Percentiles rank a stretch among this genome's conserved stretches.
Evolutionary conservation across 2,888 invertebrate genomes (phyloP).

Genomic region (Ashinkailepas kermadecensis): DNA sequence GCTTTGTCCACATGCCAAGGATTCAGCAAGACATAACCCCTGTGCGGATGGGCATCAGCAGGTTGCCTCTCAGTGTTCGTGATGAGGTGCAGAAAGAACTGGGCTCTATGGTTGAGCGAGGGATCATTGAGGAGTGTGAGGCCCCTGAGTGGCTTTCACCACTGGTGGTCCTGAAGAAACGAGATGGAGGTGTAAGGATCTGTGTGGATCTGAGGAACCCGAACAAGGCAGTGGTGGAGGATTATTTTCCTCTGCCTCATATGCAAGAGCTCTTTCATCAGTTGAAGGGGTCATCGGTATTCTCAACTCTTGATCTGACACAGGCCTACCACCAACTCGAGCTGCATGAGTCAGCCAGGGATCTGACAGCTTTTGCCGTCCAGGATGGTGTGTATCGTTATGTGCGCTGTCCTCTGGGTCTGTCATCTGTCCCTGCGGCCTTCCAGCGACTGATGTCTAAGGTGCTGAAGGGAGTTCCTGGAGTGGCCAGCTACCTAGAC

Average conservation of each 20-base stretch:
- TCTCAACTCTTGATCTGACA: not conserved
- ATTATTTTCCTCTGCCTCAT: not conserved
- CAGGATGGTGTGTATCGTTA: not conserved
- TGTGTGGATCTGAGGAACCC: not conserved
- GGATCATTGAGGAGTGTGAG: not conserved
- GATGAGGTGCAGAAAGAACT: not conserved
- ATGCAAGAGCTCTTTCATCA: not conserved
- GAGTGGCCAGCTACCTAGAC: too few species aligned
- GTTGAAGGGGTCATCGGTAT: not conserved
- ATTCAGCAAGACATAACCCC: too few species aligned
- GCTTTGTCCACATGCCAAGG: too few species aligned
- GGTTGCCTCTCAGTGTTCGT: too few species aligned
- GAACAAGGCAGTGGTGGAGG: not conserved
- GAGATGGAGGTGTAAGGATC: not conserved
- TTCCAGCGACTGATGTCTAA: too few species aligned
- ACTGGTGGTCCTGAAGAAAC: not conserved
- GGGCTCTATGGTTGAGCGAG: not conserved
- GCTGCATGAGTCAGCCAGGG: not conserved
- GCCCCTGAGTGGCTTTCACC: not conserved
- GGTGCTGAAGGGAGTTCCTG: too few species aligned
- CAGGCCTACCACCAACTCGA: not conserved
- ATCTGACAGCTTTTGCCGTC: not conserved
- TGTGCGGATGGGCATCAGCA: too few species aligned
- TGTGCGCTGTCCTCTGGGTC: not conserved
- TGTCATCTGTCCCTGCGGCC: not conserved